Percentiles rank a stretch among this genome's conserved stretches.
These are phyloP conservation scores for Emmelina monodactyla DNA, from an alignment of 2,888 invertebrate species.

Conservation along the genomic window DNA sequence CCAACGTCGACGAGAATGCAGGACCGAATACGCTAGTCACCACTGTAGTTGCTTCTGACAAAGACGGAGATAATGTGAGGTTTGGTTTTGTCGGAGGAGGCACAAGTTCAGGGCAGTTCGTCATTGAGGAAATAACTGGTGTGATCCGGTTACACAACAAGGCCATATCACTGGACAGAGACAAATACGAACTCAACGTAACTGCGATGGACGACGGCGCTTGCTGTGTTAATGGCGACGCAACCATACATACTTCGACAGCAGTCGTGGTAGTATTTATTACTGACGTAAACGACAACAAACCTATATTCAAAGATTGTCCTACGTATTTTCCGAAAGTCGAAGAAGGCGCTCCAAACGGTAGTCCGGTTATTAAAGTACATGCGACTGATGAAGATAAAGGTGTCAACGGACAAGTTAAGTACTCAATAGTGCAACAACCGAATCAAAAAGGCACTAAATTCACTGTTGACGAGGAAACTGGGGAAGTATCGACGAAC, in stretches of 20 bases:
- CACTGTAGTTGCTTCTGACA: slow-evolving; percentile 96
- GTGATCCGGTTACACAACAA: slow-evolving; percentile 90
- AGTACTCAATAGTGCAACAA: slow-evolving; percentile 96
- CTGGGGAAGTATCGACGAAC: slow-evolving; percentile 93
- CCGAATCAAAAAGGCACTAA: slow-evolving; percentile 95
- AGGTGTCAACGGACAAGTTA: slow-evolving; percentile 93
- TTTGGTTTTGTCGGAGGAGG: slow-evolving; percentile 92
- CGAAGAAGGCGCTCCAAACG: slow-evolving; percentile 93
- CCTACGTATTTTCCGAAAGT: slow-evolving; percentile 92
- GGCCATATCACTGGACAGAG: slow-evolving; percentile 85
- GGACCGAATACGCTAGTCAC: slow-evolving; percentile 95
- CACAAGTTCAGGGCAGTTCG: slow-evolving; percentile 90
- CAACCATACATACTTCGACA: slow-evolving; percentile 89
- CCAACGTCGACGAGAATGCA: slow-evolving; percentile 95
- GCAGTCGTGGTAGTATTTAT: slow-evolving; percentile 96
- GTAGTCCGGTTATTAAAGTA: slow-evolving; percentile 91
- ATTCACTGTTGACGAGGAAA: slow-evolving; percentile 94
- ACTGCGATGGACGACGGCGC: slow-evolving; percentile 98
- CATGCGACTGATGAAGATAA: slow-evolving; percentile 96
- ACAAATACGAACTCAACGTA: slow-evolving; percentile 96
- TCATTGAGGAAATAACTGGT: slow-evolving; percentile 94
- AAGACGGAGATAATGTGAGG: slow-evolving; percentile 95
- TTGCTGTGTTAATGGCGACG: slow-evolving; percentile 90
- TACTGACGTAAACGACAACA: slow-evolving; percentile 96
- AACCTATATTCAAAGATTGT: slow-evolving; percentile 95